These are phyloP conservation scores for Clarias fuscus DNA, from an alignment of 2,797 vertebrate genomes.

Conservation along the genomic window DNA sequence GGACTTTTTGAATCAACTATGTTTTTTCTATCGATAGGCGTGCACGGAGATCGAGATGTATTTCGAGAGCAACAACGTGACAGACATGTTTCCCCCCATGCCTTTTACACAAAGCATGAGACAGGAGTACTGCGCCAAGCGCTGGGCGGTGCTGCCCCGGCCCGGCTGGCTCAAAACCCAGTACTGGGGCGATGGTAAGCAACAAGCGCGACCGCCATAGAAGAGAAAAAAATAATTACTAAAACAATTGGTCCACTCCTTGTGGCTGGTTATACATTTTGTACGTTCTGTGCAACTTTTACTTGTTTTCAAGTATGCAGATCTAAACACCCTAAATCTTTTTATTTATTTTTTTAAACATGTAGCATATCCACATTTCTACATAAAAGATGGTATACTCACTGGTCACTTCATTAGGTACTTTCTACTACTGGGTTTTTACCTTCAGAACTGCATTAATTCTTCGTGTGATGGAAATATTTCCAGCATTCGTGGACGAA, in stretches of 20 bases:
- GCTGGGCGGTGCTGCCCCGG: constrained; percentile 82
- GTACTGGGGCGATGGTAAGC: constrained; percentile 85
- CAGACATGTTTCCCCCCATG: constrained; percentile 89
- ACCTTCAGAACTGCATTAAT: too few species aligned
- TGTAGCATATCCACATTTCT: background rate
- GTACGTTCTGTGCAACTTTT: background rate
- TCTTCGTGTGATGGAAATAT: too few species aligned
- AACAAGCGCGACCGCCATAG: background rate
- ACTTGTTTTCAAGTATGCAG: background rate
- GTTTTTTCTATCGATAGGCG: constrained; percentile 68
- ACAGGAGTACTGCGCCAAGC: constrained; percentile 77
- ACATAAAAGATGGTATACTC: background rate
- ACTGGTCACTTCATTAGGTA: too few species aligned
- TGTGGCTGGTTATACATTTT: background rate
- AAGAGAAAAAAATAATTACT: accelerated
- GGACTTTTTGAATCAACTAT: background rate
- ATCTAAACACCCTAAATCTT: background rate
- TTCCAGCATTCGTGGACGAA: too few species aligned
- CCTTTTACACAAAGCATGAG: constrained; percentile 76
- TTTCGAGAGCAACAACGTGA: constrained; percentile 86
- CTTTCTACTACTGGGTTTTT: too few species aligned
- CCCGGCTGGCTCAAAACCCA: constrained; percentile 79
- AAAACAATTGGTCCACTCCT: too few species aligned
- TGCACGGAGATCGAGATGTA: constrained; percentile 90
- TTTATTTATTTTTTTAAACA: background rate